These are phyloP conservation scores for Nymphalis urticae DNA, from an alignment of 2,888 invertebrate genomes.

Conservation along the genomic window DNA sequence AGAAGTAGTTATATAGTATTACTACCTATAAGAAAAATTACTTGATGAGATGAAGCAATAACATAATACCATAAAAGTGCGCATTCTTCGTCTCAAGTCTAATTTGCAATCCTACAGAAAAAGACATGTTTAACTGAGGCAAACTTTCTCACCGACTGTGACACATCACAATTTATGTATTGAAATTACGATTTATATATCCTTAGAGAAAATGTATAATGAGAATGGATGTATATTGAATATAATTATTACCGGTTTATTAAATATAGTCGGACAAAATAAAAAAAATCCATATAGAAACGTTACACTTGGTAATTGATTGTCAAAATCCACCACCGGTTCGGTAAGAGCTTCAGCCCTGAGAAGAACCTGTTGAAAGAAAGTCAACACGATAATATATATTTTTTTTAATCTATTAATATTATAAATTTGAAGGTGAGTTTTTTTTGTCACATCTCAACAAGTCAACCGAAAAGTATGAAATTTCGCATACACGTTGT, in stretches of 20 bases:
- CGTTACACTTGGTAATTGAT: too few species aligned
- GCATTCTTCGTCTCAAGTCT: neutral
- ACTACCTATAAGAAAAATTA: neutral
- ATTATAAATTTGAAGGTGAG: too few species aligned
- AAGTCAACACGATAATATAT: too few species aligned
- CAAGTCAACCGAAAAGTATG: too few species aligned
- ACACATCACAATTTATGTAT: conserved; percentile 9
- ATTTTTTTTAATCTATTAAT: too few species aligned
- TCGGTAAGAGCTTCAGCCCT: too few species aligned
- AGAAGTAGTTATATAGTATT: too few species aligned
- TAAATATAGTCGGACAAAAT: neutral
- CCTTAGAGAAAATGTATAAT: conserved; percentile 9
- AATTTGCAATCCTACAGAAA: conserved; percentile 8
- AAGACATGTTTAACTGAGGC: conserved; percentile 11
- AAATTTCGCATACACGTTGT: too few species aligned
- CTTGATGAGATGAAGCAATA: neutral
- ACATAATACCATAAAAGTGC: conserved; percentile 3
- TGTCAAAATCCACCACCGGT: too few species aligned
- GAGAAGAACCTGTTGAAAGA: too few species aligned
- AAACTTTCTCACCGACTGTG: conserved; percentile 12
- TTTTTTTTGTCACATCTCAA: too few species aligned
- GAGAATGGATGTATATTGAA: neutral
- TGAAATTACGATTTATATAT: conserved; percentile 7
- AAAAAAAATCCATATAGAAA: too few species aligned
- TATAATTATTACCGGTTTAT: neutral